Percentiles rank a stretch among this genome's conserved stretches.
phyloP scores from a whole-genome alignment of 2,113 vertebrate genomes.

The Myrmecophaga tridactyla region DNA sequence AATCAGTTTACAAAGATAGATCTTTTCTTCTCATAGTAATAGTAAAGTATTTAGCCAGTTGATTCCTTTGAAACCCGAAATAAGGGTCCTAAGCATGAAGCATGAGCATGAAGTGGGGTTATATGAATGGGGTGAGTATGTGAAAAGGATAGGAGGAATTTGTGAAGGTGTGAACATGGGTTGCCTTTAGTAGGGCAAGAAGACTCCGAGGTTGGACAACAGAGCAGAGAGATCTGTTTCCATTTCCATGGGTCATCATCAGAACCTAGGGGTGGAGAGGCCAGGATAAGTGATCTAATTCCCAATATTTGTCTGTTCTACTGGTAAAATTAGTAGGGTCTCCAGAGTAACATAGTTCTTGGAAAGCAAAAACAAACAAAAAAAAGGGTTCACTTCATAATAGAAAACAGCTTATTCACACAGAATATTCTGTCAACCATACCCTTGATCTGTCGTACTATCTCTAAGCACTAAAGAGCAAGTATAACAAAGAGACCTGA shows the following conservation, averaged over 20 bases:
- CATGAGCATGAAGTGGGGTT: background rate
- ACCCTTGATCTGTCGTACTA: background rate
- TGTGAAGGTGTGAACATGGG: background rate
- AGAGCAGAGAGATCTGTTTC: background rate
- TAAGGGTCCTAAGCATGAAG: background rate
- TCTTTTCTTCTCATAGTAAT: background rate
- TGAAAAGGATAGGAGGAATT: background rate
- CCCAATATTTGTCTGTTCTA: background rate
- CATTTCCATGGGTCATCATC: rapidly evolving
- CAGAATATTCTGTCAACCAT: background rate
- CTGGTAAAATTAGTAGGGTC: background rate
- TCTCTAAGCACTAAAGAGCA: background rate
- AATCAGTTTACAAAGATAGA: background rate
- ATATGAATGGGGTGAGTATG: background rate
- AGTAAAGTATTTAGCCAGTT: background rate
- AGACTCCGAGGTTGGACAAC: rapidly evolving
- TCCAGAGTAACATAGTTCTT: background rate
- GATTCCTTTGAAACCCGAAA: background rate
- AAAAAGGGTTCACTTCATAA: background rate
- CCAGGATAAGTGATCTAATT: background rate
- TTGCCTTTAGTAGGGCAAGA: background rate
- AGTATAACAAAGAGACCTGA: slow-evolving; percentile 37
- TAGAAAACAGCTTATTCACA: slow-evolving; percentile 9
- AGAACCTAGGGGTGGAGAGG: background rate
- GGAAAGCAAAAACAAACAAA: background rate